phyloP scores from a whole-genome alignment of 1,140 invertebrate genomes.

The Papilio polyxenes region DNA sequence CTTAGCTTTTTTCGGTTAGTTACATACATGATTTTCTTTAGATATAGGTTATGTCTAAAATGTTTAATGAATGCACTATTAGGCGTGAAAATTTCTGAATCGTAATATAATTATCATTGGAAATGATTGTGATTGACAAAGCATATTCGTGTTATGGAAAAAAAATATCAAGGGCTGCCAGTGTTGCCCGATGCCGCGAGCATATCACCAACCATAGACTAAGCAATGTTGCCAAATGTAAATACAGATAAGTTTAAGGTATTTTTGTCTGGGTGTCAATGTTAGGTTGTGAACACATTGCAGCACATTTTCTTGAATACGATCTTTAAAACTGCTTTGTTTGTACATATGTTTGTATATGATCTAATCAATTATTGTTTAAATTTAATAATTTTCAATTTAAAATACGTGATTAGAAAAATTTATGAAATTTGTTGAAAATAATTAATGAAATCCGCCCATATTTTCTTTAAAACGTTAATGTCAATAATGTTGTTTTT shows the following conservation, averaged over 20 bases:
- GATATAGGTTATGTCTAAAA: constrained; percentile 37
- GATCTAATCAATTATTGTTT: constrained; percentile 15
- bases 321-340: constrained; percentile 8
- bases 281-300: constrained; percentile 63
- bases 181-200: constrained; percentile 66
- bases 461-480: background rate
- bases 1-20: background rate
- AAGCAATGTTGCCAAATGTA: constrained; percentile 78
- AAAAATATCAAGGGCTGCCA: constrained; percentile 70
- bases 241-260: constrained; percentile 60
- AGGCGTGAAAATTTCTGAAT: constrained; percentile 30
- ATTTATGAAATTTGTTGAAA: constrained; percentile 1
- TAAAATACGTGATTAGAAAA: background rate
- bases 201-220: constrained; percentile 78
- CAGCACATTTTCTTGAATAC: background rate
- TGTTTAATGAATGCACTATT: constrained; percentile 42
- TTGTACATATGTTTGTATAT: constrained; percentile 30
- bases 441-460: background rate
- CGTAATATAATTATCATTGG: constrained; percentile 55
- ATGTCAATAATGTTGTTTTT: constrained; percentile 19
- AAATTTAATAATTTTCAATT: background rate
- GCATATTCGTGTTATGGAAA: constrained; percentile 53
- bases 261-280: constrained; percentile 58
- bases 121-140: constrained; percentile 70
- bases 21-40: constrained; percentile 39